Base-by-base conservation (phyloP, 2,113 vertebrate species). In the Dipodomys stephensi region DNA sequence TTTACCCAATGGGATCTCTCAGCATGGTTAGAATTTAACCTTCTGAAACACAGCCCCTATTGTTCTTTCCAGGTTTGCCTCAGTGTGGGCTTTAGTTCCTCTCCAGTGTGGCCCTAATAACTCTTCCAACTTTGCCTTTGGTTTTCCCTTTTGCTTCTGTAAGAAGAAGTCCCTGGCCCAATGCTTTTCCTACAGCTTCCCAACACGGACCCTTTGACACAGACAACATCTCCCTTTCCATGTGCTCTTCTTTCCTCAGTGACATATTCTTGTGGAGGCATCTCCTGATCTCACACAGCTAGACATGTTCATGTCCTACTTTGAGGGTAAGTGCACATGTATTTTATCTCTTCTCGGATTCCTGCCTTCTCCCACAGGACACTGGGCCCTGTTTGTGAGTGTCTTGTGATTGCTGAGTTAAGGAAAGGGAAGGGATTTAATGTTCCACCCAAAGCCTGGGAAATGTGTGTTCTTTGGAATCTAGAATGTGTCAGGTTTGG, bases 131-230 rank as follows among this genome's bases (percentile, higher is more conserved):
- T 18, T 64, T 30, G 5, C 44, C 39, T 74, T 49, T 44, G n/a
- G 0, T 18, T 57, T 16, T 57, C 53, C 53, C 8, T 6, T 16
- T 2, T 28, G 27, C 49, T 92, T 32, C 28, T 3, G 49, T 9
- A 1, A 0, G 1, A 0, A 23, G 0, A 27, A 83, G 32, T 10
- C 35, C 46, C 25, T 0, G 7, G 23, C 19, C 3, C 80, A 7
- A 0, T 2, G 8, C 28, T 65, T 35, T 27, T 25, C 19, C 8
- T 25, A 3, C 20, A 32, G 18, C 25, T 20, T 53, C 19, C 71
- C n/a, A 39, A 30, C 81, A 25, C 57, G 0, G 7, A 46, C 30
- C 23, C 81, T 68, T 32, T 53, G 73, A 32, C 9, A 28, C 19
- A 19, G 32, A 25, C 6, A 19, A 25, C 6, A 10, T 22, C 57